Conservation (phyloP, 1,140 invertebrate genomes). For the Harlomillsia oculata region DNA sequence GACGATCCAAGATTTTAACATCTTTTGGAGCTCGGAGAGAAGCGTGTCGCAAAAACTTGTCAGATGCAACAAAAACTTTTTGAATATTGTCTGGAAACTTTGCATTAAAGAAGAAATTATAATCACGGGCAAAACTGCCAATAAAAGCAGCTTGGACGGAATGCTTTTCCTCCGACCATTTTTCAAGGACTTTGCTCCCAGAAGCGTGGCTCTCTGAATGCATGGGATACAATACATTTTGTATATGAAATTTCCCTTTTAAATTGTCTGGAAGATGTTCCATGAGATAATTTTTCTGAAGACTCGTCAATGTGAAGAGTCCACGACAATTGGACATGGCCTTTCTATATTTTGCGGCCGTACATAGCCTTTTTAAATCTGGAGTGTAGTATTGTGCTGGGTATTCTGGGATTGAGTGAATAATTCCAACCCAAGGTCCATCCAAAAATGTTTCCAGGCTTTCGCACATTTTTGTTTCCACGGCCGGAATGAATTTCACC, state of each 20-base stretch:
- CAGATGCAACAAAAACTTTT: conserved; percentile 15
- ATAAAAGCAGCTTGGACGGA: conserved; percentile 1
- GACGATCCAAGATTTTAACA: background rate
- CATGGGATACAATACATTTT: conserved; percentile 3
- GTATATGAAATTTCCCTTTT: conserved; percentile 5
- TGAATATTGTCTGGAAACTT: background rate
- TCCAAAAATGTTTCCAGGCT: background rate
- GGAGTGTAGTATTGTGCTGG: conserved; percentile 18
- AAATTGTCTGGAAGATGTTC: background rate
- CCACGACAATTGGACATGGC: conserved; percentile 13
- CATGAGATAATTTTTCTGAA: conserved; percentile 10
- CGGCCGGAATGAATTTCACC: conserved; percentile 13
- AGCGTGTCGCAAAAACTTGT: background rate
- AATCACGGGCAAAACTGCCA: conserved; percentile 24
- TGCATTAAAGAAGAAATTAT: conserved; percentile 9
- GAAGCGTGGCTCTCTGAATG: background rate
- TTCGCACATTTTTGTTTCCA: conserved; percentile 18
- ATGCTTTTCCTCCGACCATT: background rate
- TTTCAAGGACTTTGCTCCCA: background rate
- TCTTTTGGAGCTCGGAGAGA: background rate
- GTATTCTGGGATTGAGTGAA: conserved; percentile 8
- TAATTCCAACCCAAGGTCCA: conserved; percentile 16
- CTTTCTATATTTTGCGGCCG: background rate
- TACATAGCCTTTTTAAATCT: conserved; percentile 11
- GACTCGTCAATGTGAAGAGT: conserved; percentile 11